Percentiles rank a stretch among this genome's conserved stretches.
phyloP scores from a whole-genome alignment of 2,797 vertebrate genomes.

The Avahi laniger region DNA sequence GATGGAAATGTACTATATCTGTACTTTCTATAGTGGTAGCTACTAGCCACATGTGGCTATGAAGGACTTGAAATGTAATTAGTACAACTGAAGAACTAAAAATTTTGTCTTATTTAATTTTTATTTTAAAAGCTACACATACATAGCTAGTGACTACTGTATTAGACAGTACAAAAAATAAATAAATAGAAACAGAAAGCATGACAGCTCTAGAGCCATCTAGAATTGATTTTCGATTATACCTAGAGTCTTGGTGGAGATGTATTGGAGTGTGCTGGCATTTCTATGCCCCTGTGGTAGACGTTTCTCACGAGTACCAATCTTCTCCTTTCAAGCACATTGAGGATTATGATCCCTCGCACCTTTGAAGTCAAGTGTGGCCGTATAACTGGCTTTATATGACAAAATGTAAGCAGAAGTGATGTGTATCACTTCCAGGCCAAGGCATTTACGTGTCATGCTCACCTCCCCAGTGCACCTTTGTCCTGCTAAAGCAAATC shows the following conservation, averaged over 20 bases:
- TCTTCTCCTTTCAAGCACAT: background rate
- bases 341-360: background rate
- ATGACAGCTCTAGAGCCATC: background rate
- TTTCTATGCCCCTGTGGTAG: background rate
- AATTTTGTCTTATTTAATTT: constrained; percentile 12
- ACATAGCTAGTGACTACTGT: background rate
- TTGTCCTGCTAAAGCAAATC: background rate
- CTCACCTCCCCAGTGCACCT: background rate
- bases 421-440: background rate
- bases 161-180: background rate
- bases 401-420: background rate
- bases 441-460: background rate
- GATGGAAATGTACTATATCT: background rate
- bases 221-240: background rate
- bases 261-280: background rate
- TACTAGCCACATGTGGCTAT: background rate
- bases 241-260: background rate
- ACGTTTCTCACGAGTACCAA: background rate
- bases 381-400: background rate
- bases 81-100: background rate
- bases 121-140: background rate
- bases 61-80: background rate
- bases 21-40: background rate
- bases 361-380: background rate
- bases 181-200: background rate